These are phyloP conservation scores for Hartigia nigra DNA, from an alignment of 2,888 invertebrate genomes.

Conservation along the genomic window DNA sequence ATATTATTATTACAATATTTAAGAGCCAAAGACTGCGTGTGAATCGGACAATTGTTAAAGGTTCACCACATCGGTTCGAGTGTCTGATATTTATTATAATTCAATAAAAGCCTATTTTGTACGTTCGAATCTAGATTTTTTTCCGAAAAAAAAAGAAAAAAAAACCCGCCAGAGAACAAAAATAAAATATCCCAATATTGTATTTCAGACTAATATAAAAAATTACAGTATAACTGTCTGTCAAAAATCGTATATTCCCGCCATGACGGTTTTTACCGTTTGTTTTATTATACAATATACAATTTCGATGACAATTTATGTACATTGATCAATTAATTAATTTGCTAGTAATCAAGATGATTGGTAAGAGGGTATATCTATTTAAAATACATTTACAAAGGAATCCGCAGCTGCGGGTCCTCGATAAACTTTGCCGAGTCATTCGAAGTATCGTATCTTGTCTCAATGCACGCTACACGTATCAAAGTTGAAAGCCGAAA, in stretches of 20 bases:
- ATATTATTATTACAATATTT: neutral
- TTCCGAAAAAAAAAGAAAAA: neutral
- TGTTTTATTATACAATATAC: conserved; percentile 18
- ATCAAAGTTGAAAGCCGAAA: neutral
- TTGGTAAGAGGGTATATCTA: neutral
- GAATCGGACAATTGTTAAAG: conserved; percentile 4
- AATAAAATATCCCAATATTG: neutral
- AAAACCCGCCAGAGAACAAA: neutral
- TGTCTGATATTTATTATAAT: conserved; percentile 21
- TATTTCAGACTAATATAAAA: neutral
- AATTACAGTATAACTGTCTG: neutral
- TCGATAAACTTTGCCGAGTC: neutral
- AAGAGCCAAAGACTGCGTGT: conserved; percentile 20
- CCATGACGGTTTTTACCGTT: neutral
- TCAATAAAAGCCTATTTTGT: conserved; percentile 19
- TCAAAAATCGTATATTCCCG: neutral
- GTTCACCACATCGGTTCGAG: conserved; percentile 14
- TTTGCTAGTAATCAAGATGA: neutral
- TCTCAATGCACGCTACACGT: neutral
- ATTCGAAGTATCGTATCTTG: neutral
- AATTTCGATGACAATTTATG: conserved; percentile 6
- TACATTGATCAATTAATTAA: conserved; percentile 4
- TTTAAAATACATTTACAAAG: neutral
- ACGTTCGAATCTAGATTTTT: neutral
- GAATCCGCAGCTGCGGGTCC: neutral